Evolutionary conservation across 30 jellyfish, hydroid and myxozoan species (phyloP), one percentile per base, ranked within the genome.

Genomic region (Rhopilema esculentum): DNA sequence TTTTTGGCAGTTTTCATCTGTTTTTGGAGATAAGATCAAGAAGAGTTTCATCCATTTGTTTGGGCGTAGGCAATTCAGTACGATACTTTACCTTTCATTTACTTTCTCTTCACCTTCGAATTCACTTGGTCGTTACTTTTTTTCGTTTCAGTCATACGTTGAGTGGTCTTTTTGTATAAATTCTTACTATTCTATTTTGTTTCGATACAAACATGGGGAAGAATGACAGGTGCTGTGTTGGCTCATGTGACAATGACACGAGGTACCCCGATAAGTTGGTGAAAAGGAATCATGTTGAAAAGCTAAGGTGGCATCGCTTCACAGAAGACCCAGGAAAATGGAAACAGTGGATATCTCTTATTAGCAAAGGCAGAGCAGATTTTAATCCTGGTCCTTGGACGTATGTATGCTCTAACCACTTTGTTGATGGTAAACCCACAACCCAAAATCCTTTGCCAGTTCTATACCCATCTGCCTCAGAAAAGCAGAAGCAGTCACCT

Each of bases 351-450:
- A 51, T 24, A 24, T 23, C 28, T 17, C 53, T 21, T 17, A 57
- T 78, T 18, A 49, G 82, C 63, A 71, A 30, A 71, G 82, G 82
- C 4, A 71, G 82, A 71, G 63, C 62, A 30, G 63, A 78, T 26
- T 78, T 78, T 57, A 21, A 52, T 24, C 89, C 89, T 51, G 85
- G 69, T 21, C 89, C 84, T 20, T 29, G 89, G 67, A 49, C 89
- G 84, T 78, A 21, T 49, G 85, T 78, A 19, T 78, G 89, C 89
- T 78, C 86, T 18, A 78, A 78, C 89, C 89, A 78, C 89, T 78
- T 57, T 48, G 62, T 24, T 21, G 62, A 24, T 78, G 89, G 89
- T 16, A 78, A 78, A 25, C 76, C 57, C 61, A 78, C 89, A 49
- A 29, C 89, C 24, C 53, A 57, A 29, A 24, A 57, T 57, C 69